A percentile compares a stretch with the other conserved stretches of the same genome.
Conservation (phyloP, 2,888 invertebrate species). For the Balanococcus diminutus region DNA sequence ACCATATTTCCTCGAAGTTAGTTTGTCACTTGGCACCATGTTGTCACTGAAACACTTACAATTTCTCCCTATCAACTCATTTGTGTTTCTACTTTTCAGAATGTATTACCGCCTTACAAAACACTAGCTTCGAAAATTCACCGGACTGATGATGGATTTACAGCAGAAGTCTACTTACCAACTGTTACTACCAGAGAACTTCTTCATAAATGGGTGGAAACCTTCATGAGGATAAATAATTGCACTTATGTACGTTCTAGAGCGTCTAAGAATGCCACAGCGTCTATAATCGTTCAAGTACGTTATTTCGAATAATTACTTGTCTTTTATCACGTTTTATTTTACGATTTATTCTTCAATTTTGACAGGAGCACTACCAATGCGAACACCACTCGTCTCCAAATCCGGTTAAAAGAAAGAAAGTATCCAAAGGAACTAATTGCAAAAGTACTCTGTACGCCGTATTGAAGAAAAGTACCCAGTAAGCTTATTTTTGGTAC, state of each 20-base stretch:
- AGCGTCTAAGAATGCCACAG: constrained; percentile 7
- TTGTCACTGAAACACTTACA: no score
- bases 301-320: neutral
- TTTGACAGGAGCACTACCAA: constrained; percentile 21
- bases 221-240: neutral
- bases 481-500: neutral
- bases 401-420: constrained; percentile 12
- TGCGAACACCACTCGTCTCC: constrained; percentile 11
- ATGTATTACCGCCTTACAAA: neutral
- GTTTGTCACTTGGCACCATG: neutral
- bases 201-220: neutral
- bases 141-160: neutral
- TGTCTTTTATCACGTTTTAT: neutral
- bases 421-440: constrained; percentile 40
- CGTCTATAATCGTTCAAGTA: neutral
- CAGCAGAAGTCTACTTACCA: neutral
- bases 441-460: constrained; percentile 33
- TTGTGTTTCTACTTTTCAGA: neutral
- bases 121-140: neutral
- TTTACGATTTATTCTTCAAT: neutral
- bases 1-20: constrained; percentile 26
- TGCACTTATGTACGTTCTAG: constrained; percentile 12
- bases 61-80: neutral
- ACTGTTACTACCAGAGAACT: neutral
- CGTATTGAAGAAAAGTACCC: neutral